Base-by-base conservation (phyloP, 2,888 invertebrate genomes). In the Drosophila dives region DNA sequence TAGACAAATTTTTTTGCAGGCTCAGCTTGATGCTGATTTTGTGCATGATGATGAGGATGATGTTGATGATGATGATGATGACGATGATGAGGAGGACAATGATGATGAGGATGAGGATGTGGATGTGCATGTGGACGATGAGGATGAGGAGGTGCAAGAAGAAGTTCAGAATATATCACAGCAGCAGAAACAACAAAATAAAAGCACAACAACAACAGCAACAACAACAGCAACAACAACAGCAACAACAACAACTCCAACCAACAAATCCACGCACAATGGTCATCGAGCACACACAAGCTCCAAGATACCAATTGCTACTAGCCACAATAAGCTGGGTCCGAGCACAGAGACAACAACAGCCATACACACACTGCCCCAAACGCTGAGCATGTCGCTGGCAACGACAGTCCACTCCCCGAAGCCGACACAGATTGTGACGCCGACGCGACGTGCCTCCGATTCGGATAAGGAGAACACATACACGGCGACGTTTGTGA, bases 391-490 rank as follows among this genome's bases (percentile, higher is more conserved):
- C 71, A 68, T 75, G 79, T 67, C 81, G 73, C 64, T 64, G 42
- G 38, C 61, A 74, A 40, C 74, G 48, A 29, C 54, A 45, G 6
- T 0, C 6, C 40, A 36, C 20, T 40, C 49, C 20, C n/a, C 53
- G 23, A 77, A 75, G 36, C 88, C 86, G 38, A 83, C 81, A 56
- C 87, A 89, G 54, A 81, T 87, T 62, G 88, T 83, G 62, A 88
- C 86, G 8, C 89, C 81, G 38, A 88, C 72, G 36, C 91, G 92
- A 49, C 90, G 92, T 49, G 89, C 91, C 54, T 90, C 91, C 17
- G 92, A 92, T 63, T 92, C 92, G 66, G 92, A 92, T 66, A 92
- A 92, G 72, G 92, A 92, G 77, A 92, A 92, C 70, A 92, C 92
- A 49, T 92, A 89, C 77, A 87, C 91, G 66, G 86, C 91, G 48